Base-by-base conservation (phyloP, 1,140 invertebrate species). In the Nilaparvata lugens region DNA sequence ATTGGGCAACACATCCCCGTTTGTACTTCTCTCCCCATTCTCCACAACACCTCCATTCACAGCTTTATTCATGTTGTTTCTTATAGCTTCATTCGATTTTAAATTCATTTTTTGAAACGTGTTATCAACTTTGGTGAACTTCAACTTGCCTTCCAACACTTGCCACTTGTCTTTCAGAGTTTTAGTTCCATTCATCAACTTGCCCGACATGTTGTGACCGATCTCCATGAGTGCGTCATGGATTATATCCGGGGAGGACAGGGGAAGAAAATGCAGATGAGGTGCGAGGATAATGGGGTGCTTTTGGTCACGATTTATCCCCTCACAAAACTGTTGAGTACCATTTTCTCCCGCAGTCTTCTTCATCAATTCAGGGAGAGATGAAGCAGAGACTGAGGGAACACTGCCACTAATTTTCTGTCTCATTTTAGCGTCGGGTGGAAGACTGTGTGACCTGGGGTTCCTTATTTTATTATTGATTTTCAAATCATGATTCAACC, bases 141-240 rank as follows among this genome's bases (percentile, higher is more conserved):
- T 60, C 1, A 65, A 28, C 53, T 66, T 66, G 24, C 53, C 62
- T 62, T 64, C 64, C 4, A 63, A 52, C 4, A 60, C 43, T 35
- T 64, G 61, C 65, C 76, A 77, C 67, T 77, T 75, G 52, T 75
- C 75, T 72, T 74, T 77, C 52, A 80, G 67, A 19, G 72, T 75
- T 61, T 75, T 77, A 63, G 76, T 79, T 60, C 77, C 75, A 11
- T 70, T 72, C 64, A 64, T 76, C 7, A 79, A 68, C 69, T 78
- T 79, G 56, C 75, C 76, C 1, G 75, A 71, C 14, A 80, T 71
- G 25, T 75, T 74, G 18, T 71, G 67, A 48, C 76, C 73, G 11
- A 79, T 62, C 28, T 76, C 78, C 69, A 78, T 76, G 11, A 80
- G 65, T n/a, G 77, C 73, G 67, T 78, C 64, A 7, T 69, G 67